Evolutionary conservation across 1,140 invertebrate genomes (phyloP).

Genomic region (Belonocnema kinseyi): DNA sequence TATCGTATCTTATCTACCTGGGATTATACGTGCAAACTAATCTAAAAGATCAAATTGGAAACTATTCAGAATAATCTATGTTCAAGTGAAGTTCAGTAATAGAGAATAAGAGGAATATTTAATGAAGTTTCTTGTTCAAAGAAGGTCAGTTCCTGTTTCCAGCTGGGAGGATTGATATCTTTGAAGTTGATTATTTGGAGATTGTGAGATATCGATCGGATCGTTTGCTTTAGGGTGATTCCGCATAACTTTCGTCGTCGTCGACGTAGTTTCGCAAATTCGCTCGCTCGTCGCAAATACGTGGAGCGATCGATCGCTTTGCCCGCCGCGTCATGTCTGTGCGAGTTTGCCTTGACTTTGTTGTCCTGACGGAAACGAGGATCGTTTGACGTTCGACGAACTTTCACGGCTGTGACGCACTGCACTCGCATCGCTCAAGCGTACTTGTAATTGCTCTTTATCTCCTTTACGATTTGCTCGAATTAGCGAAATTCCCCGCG

Average conservation of each 20-base stretch:
- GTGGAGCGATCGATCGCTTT: constrained; percentile 6
- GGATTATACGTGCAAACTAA: too few species aligned
- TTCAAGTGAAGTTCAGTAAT: background rate
- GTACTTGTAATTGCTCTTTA: constrained; percentile 24
- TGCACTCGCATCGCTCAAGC: constrained; percentile 26
- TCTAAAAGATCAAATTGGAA: too few species aligned
- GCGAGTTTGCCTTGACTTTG: constrained; percentile 25
- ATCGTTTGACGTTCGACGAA: constrained; percentile 26
- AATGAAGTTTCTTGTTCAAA: constrained; percentile 10
- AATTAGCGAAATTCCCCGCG: background rate
- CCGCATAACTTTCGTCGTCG: constrained; percentile 13
- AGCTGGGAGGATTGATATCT: background rate
- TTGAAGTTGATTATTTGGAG: constrained; percentile 24
- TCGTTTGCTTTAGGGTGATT: constrained; percentile 18
- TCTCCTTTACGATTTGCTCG: background rate
- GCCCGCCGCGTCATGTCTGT: constrained; percentile 4
- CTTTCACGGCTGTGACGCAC: constrained; percentile 28
- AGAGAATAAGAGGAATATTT: background rate
- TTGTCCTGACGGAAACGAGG: constrained; percentile 8
- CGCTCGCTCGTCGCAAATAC: constrained; percentile 3
- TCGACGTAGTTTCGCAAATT: constrained; percentile 25
- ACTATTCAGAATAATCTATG: background rate
- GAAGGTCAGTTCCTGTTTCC: background rate
- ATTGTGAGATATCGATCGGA: constrained; percentile 28
- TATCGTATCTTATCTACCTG: too few species aligned